Evolutionary conservation across 2,888 invertebrate species (phyloP).

Genomic region (Nephrotoma guestfalica): DNA sequence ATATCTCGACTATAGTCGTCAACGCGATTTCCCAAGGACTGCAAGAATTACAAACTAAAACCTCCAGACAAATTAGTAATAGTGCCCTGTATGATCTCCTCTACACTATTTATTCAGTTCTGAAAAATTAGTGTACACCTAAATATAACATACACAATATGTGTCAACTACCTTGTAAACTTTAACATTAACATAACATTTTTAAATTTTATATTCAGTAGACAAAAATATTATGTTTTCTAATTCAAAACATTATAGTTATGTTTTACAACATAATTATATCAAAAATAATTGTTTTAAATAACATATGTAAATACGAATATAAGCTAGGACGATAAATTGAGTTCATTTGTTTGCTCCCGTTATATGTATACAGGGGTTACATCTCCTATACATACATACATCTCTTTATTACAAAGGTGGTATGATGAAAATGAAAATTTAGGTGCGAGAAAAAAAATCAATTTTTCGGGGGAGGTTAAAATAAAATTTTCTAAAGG

Average conservation of each 20-base stretch:
- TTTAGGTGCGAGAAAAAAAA: background rate
- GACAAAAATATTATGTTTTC: background rate
- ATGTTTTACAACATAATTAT: background rate
- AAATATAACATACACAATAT: background rate
- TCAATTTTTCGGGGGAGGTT: background rate
- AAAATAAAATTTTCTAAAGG: background rate
- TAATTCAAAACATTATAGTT: background rate
- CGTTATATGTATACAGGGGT: background rate
- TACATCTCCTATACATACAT: no score
- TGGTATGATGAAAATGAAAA: background rate
- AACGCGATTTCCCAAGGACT: no score
- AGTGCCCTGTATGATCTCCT: no score
- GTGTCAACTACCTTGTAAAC: background rate
- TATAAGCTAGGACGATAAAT: background rate
- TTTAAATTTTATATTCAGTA: background rate
- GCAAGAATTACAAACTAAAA: no score
- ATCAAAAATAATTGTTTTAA: background rate
- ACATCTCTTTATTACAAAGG: background rate
- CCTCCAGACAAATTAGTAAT: no score
- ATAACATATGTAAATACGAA: background rate
- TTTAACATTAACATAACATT: background rate
- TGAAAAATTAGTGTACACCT: no score
- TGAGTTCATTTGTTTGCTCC: background rate
- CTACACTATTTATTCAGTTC: no score
- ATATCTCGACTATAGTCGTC: no score